phyloP scores from a whole-genome alignment of 2,113 vertebrate genomes.

The Pseudorasbora parva region DNA sequence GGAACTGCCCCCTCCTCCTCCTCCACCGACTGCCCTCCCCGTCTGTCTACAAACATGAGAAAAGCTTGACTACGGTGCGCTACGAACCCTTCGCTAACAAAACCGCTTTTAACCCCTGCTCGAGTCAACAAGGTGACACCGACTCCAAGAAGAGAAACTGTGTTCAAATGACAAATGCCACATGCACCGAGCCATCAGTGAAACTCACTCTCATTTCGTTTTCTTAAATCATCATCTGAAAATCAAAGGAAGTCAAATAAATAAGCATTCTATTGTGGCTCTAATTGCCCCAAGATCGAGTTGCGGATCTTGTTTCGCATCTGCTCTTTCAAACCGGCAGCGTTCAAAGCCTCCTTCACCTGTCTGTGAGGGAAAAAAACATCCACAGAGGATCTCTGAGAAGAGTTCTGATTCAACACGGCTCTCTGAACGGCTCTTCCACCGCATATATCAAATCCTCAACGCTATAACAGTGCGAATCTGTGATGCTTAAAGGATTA shows the following conservation, averaged over 20 bases:
- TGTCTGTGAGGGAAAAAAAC: constrained; percentile 75
- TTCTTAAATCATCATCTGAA: constrained; percentile 72
- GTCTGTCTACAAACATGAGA: constrained; percentile 68
- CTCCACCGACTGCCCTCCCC: constrained; percentile 54
- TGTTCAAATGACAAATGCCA: background rate
- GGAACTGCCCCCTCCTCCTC: constrained; percentile 52
- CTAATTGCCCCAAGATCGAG: constrained; percentile 79
- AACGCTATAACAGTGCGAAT: background rate
- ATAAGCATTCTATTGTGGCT: constrained; percentile 74
- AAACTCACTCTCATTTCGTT: constrained; percentile 64
- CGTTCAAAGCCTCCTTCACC: constrained; percentile 73
- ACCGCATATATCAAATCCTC: background rate
- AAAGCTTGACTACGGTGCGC: constrained; percentile 39
- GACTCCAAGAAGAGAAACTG: constrained; percentile 61
- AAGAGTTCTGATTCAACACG: background rate
- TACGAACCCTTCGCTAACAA: constrained; percentile 33
- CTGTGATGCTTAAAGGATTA: background rate
- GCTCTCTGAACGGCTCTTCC: background rate
- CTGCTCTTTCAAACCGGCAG: constrained; percentile 77
- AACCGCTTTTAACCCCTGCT: constrained; percentile 39
- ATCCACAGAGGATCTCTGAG: constrained; percentile 75
- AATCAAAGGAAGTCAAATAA: constrained; percentile 72
- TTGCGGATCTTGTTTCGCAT: constrained; percentile 79
- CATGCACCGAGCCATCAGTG: background rate
- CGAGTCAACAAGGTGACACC: constrained; percentile 51